phyloP scores from a whole-genome alignment of 1,140 invertebrate genomes.

The Hirudo medicinalis region DNA sequence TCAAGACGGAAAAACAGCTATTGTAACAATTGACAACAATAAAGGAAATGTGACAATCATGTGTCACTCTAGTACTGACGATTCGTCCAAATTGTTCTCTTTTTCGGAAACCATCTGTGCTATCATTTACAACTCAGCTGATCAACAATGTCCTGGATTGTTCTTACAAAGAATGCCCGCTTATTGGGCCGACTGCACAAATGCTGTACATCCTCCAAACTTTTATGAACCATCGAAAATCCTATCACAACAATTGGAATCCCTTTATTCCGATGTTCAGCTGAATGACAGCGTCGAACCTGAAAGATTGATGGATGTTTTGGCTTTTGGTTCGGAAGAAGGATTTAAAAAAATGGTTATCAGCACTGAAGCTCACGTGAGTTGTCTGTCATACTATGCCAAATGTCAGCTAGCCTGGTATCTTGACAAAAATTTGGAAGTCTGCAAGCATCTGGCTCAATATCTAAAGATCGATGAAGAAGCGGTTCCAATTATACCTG shows the following conservation, averaged over 20 bases:
- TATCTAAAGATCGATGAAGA: background rate
- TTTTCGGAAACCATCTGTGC: constrained; percentile 61
- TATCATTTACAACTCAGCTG: constrained; percentile 53
- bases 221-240: constrained; percentile 51
- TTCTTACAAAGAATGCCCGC: constrained; percentile 44
- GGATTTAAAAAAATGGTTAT: constrained; percentile 38
- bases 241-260: constrained; percentile 47
- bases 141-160: constrained; percentile 55
- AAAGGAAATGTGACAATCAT: background rate
- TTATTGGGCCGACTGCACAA: constrained; percentile 50
- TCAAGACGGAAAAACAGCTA: background rate
- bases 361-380: constrained; percentile 45
- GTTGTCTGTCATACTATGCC: constrained; percentile 44
- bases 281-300: constrained; percentile 46
- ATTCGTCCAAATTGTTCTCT: constrained; percentile 49
- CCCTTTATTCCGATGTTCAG: constrained; percentile 24
- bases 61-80: constrained; percentile 30
- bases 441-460: background rate
- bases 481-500: background rate
- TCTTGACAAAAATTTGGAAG: constrained; percentile 44
- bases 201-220: constrained; percentile 45
- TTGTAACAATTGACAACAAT: background rate
- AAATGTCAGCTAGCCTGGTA: constrained; percentile 46
- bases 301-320: constrained; percentile 54
- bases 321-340: constrained; percentile 53